Percentiles rank a stretch among this genome's conserved stretches.
Conservation (phyloP, 2,797 vertebrate genomes). For the Natrix natrix region DNA sequence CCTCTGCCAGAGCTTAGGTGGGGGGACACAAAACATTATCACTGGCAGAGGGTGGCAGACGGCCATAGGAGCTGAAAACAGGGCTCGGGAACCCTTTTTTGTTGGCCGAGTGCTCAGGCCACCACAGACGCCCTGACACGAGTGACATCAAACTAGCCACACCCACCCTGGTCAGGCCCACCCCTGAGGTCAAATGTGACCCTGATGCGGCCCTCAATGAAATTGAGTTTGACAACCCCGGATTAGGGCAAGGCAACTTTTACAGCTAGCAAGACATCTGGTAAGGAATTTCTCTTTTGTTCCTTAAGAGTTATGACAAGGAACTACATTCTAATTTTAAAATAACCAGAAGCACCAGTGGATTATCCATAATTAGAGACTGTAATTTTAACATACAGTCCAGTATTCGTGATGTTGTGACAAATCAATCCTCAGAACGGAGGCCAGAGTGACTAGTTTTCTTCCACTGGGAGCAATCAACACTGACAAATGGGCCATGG, state of each 20-base stretch:
- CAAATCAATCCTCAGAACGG: neutral
- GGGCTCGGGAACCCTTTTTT: no score
- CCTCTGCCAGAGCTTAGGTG: no score
- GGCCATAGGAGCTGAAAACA: no score
- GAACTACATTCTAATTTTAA: neutral
- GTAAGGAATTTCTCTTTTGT: neutral
- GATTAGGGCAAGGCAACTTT: neutral
- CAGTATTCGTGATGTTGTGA: neutral
- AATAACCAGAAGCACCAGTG: neutral
- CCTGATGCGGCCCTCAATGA: no score
- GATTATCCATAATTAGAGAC: neutral
- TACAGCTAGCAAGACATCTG: neutral
- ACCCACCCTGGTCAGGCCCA: no score
- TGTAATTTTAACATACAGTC: constrained; percentile 5
- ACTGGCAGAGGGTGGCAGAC: no score
- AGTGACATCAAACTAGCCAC: no score
- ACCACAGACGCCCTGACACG: no score
- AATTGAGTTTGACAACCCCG: no score
- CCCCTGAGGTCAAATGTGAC: no score
- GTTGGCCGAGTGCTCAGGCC: no score
- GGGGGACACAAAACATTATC: no score
- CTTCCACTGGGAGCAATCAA: neutral
- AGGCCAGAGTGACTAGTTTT: accelerated
- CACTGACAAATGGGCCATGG: neutral
- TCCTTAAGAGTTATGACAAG: neutral